phyloP scores from a whole-genome alignment of 2,113 vertebrate species.

The Clupea harengus region DNA sequence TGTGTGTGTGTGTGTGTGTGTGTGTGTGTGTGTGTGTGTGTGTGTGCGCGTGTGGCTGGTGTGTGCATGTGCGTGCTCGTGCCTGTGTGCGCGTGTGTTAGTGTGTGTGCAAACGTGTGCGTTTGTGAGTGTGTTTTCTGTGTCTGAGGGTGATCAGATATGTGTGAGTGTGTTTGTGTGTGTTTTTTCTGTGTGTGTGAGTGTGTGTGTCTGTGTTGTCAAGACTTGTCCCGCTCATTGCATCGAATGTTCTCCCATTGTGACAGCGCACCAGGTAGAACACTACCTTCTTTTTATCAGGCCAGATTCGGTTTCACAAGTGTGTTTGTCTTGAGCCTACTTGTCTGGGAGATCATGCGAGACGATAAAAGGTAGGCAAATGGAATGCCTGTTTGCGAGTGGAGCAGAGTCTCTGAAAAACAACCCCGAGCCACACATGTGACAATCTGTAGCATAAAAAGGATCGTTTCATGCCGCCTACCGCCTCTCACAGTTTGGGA shows the following conservation, averaged over 20 bases:
- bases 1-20: slow-evolving; percentile 7
- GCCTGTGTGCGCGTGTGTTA: not conserved
- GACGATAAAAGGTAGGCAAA: not conserved
- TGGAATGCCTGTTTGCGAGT: too few species aligned
- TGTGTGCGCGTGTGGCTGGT: not conserved
- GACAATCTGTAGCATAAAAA: not conserved
- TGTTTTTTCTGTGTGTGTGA: too few species aligned
- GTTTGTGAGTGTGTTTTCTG: not conserved
- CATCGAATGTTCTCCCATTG: not conserved
- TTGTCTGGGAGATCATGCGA: slow-evolving; percentile 14
- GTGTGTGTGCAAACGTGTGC: not conserved
- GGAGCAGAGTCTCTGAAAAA: not conserved
- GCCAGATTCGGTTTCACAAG: not conserved
- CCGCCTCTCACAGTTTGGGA: not conserved
- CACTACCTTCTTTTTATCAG: not conserved
- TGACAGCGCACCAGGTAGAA: not conserved
- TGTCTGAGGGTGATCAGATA: not conserved
- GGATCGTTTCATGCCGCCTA: not conserved
- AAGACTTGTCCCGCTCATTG: not conserved
- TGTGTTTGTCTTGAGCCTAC: not conserved
- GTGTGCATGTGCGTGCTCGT: not conserved
- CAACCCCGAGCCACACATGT: not conserved
- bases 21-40: not conserved
- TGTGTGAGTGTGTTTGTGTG: not conserved
- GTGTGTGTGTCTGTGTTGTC: not conserved